phyloP scores from a whole-genome alignment of 2,888 invertebrate species.

The Tanypteryx hageni region DNA sequence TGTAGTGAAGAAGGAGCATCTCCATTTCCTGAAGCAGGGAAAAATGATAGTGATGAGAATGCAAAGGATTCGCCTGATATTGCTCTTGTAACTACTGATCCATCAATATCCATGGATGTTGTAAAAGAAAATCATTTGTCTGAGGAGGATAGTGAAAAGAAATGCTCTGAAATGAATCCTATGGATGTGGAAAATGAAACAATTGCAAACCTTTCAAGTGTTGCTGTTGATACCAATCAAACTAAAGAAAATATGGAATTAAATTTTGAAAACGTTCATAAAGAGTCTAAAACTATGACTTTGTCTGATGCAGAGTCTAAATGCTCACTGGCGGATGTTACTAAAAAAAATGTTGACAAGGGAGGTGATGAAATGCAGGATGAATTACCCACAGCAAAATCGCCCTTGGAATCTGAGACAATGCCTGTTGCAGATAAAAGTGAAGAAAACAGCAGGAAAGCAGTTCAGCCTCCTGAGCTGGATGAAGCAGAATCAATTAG shows the following conservation, averaged over 20 bases:
- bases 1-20: neutral
- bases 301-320: neutral
- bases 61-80: too few relatives aligned
- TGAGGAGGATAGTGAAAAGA: too few relatives aligned
- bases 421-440: neutral
- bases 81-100: too few relatives aligned
- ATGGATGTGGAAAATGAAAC: too few relatives aligned
- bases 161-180: too few relatives aligned
- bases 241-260: too few relatives aligned
- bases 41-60: neutral
- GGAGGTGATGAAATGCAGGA: neutral
- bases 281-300: neutral
- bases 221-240: too few relatives aligned
- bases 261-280: too few relatives aligned
- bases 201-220: too few relatives aligned
- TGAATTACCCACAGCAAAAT: constrained; percentile 9
- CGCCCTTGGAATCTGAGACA: neutral
- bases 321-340: neutral
- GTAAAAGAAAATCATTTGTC: too few relatives aligned
- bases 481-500: constrained; percentile 40
- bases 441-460: neutral
- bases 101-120: too few relatives aligned
- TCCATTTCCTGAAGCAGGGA: neutral
- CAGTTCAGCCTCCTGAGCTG: neutral
- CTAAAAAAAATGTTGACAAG: neutral